These are phyloP conservation scores for Andrena dorsata DNA, from an alignment of 2,888 invertebrate species.

Conservation along the genomic window DNA sequence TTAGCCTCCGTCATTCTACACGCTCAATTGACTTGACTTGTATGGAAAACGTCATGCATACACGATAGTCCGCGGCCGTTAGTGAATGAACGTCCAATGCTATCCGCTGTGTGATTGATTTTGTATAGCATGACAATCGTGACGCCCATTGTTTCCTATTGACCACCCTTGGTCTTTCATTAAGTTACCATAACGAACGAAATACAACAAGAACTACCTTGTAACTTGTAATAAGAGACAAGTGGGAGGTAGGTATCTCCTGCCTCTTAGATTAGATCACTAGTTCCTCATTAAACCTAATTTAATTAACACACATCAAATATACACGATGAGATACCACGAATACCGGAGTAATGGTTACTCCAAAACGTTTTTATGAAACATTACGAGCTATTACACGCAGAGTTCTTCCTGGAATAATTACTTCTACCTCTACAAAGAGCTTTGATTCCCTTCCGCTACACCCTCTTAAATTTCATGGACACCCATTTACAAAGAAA, in stretches of 20 bases:
- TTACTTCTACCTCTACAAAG: conserved; percentile 17
- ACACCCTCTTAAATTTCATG: conserved; percentile 22
- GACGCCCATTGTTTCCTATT: not conserved
- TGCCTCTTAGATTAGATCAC: not conserved
- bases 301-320: conserved; percentile 11
- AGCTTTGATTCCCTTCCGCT: conserved; percentile 43
- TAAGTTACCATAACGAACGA: not conserved
- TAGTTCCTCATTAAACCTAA: conserved; percentile 1
- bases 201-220: not conserved
- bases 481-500: conserved; percentile 38
- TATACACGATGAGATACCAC: not conserved
- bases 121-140: not conserved
- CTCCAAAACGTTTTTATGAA: not conserved
- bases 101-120: conserved; percentile 32
- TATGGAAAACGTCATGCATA: not conserved
- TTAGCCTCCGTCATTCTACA: conserved; percentile 6
- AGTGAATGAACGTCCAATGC: conserved; percentile 27
- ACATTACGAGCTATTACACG: conserved; percentile 6
- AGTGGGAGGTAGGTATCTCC: not conserved
- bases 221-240: not conserved
- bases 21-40: not conserved
- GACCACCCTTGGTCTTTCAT: conserved; percentile 13
- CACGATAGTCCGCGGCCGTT: not conserved
- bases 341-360: not conserved
- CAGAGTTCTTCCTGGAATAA: conserved; percentile 35